phyloP scores from a whole-genome alignment of 1,140 invertebrate species.

The Lepidotrigona ventralis region DNA sequence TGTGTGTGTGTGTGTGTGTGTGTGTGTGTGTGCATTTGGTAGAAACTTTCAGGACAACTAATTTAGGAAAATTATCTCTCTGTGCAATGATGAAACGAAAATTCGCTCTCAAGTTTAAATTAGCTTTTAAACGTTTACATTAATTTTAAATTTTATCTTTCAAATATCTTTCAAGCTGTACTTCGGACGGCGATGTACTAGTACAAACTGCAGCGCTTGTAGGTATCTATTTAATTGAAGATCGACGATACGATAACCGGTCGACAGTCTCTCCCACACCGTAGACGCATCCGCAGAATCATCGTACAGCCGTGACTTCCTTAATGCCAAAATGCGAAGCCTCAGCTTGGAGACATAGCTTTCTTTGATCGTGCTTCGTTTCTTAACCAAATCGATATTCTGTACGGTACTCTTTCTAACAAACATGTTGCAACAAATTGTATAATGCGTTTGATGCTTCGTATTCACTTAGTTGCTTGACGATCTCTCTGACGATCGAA shows the following conservation, averaged over 20 bases:
- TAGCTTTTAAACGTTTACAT: neutral
- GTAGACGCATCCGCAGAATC: conserved; percentile 13
- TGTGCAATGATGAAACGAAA: too few relatives aligned
- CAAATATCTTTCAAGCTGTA: neutral
- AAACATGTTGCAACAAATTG: neutral
- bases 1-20: too few relatives aligned
- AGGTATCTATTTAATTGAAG: conserved; percentile 39
- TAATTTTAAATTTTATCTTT: too few relatives aligned
- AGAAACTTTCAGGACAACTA: too few relatives aligned
- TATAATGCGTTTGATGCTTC: neutral
- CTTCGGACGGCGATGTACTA: conserved; percentile 44
- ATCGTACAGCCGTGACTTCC: too few relatives aligned
- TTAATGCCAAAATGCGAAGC: neutral
- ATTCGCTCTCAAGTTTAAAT: neutral
- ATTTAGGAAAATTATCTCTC: too few relatives aligned
- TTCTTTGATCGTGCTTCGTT: neutral
- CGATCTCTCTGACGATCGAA: neutral
- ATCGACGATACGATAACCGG: conserved; percentile 57
- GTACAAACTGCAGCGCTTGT: conserved; percentile 48
- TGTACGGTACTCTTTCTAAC: neutral
- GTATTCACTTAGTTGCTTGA: too few relatives aligned
- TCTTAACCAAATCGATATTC: neutral
- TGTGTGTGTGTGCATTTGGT: too few relatives aligned
- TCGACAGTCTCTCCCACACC: conserved; percentile 51
- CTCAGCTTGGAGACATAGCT: neutral